These are phyloP conservation scores for Notothenia rossii DNA, from an alignment of 2,113 vertebrate species.

Conservation along the genomic window DNA sequence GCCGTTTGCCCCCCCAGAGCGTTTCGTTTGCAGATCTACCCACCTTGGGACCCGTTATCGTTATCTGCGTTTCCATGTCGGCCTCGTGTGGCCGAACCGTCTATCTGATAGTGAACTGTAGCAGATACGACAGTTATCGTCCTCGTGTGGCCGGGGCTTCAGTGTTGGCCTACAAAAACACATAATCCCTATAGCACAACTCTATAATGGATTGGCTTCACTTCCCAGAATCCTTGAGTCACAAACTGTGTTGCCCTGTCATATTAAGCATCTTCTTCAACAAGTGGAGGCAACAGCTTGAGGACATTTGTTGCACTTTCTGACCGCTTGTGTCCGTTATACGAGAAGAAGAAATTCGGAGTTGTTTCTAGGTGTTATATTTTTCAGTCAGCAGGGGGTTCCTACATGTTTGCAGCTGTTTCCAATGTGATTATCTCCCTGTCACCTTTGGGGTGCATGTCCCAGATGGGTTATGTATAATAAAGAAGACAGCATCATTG, in stretches of 20 bases:
- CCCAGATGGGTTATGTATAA: slow-evolving; percentile 28
- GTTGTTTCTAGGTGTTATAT: slow-evolving; percentile 8
- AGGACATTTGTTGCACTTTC: slow-evolving; percentile 5
- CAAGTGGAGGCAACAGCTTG: slow-evolving; percentile 6
- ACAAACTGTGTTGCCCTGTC: not conserved
- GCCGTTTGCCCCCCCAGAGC: too few relatives aligned
- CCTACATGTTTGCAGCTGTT: slow-evolving; percentile 32
- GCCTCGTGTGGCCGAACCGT: too few relatives aligned
- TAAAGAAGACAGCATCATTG: slow-evolving; percentile 20
- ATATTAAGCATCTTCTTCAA: not conserved
- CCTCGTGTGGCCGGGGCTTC: too few relatives aligned
- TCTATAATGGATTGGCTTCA: slow-evolving; percentile 18
- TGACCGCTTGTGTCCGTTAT: not conserved
- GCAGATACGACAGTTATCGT: too few relatives aligned
- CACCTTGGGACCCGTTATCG: too few relatives aligned
- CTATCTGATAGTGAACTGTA: too few relatives aligned
- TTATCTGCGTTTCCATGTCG: too few relatives aligned
- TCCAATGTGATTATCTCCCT: slow-evolving; percentile 21
- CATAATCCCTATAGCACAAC: too few relatives aligned
- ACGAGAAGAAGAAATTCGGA: not conserved
- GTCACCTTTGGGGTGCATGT: slow-evolving; percentile 13
- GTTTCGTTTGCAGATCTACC: too few relatives aligned
- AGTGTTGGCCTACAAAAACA: too few relatives aligned
- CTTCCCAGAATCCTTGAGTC: slow-evolving; percentile 42
- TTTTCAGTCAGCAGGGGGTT: slow-evolving; percentile 1